Evolutionary conservation across 2,888 invertebrate genomes (phyloP), one percentile per base, ranked within the genome.

Genomic region (Tromatobia lineatoria): DNA sequence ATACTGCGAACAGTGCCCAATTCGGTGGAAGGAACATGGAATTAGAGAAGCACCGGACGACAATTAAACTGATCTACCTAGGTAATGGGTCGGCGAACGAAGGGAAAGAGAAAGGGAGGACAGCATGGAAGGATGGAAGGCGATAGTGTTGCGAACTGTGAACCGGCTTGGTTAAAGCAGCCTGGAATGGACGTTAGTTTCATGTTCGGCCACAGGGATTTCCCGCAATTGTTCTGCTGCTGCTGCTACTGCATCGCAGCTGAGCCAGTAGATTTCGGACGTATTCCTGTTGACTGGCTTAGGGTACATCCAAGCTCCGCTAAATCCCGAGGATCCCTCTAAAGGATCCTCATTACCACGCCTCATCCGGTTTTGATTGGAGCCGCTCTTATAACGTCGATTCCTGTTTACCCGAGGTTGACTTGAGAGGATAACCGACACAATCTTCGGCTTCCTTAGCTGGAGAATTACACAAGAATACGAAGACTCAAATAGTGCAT

Each of bases 291-390:
- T 59, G 54, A 73, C 20, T 77, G 25, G 8, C 52, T 61, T 18
- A 75, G 23, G 59, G 50, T 50, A 64, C 61, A 59, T 79, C 50
- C 61, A 23, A 38, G 47, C 50, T 61, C 61, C 64, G 64, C 20
- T 52, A 64, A 79, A 71, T 69, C 77, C 59, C 18, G 78, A 45
- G 52, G 50, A 71, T 79, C 42, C 64, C n/a, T 71, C 61, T 52
- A 25, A 52, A 64, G 59, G 25, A 70, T 23, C 50, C 67, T 52
- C 34, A 78, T 90, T 90, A 89, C 86, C 88, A 91, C 89, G 90
- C 90, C 88, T 89, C 90, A 91, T 91, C 89, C 88, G 88, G 88
- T 87, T 92, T 92, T 91, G 90, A 91, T 92, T 90, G 89, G 90
- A 88, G 88, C 84, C 80, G 82, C 82, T 57, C 54, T 57, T 42